These are phyloP conservation scores for Coelogynopora nodosa DNA, from an alignment of 2,888 invertebrate genomes.

Conservation along the genomic window DNA sequence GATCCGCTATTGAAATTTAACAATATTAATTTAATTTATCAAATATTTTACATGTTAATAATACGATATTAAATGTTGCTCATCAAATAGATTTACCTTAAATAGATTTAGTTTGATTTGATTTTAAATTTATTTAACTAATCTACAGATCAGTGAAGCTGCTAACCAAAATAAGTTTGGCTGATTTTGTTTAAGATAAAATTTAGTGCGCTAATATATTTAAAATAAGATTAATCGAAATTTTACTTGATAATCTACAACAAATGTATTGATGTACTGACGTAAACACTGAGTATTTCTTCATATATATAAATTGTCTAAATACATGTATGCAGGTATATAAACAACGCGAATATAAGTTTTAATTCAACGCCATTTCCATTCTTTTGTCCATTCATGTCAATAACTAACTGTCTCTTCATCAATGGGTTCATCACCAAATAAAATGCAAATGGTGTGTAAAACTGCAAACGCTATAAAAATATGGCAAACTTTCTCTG, in stretches of 20 bases:
- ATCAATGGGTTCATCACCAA: background rate
- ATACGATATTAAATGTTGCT: no score
- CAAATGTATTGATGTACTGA: background rate
- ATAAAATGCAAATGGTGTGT: background rate
- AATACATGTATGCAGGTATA: background rate
- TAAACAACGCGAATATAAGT: background rate
- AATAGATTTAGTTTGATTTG: background rate
- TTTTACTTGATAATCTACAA: background rate
- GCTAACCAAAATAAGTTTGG: background rate
- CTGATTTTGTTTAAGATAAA: background rate
- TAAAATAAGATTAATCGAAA: background rate
- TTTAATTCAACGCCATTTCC: background rate
- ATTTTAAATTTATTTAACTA: background rate
- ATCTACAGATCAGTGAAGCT: background rate
- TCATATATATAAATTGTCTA: background rate
- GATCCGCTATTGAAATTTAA: no score
- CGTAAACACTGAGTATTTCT: background rate
- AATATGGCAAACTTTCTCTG: background rate
- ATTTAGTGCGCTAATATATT: background rate
- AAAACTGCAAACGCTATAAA: background rate
- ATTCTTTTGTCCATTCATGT: background rate
- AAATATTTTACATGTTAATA: no score
- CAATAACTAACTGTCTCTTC: background rate
- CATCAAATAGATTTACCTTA: no score
- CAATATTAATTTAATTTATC: no score